Conservation (phyloP, 2,797 vertebrate species). For the Ictinia mississippiensis region DNA sequence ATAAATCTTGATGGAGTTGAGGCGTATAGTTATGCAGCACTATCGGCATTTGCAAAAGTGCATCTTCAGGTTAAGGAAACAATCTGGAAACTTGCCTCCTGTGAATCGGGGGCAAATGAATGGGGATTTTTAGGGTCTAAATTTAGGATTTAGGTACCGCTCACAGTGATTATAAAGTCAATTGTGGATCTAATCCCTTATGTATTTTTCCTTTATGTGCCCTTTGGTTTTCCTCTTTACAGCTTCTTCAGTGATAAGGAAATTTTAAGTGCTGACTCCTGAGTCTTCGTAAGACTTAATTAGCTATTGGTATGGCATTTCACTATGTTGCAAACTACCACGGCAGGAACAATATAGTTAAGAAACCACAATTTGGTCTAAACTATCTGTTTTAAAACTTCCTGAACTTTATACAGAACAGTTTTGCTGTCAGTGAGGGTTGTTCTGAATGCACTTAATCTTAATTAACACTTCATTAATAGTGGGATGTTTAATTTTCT, state of each 20-base stretch:
- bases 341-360: neutral
- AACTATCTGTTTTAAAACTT: neutral
- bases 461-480: neutral
- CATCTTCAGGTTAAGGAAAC: neutral
- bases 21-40: too few species aligned
- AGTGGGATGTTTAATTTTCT: neutral
- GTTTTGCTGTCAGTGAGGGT: neutral
- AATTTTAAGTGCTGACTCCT: neutral
- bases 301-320: neutral
- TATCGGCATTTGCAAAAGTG: neutral
- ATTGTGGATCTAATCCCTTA: neutral
- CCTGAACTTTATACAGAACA: neutral
- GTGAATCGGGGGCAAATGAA: neutral
- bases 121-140: neutral
- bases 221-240: neutral
- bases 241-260: neutral
- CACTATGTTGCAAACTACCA: neutral
- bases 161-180: neutral
- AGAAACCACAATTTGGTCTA: neutral
- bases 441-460: neutral
- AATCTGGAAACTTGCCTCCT: neutral
- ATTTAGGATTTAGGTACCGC: accelerated
- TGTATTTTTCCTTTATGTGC: neutral
- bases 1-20: neutral
- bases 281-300: neutral